phyloP scores from a whole-genome alignment of 2,113 vertebrate genomes.

The Danionella cerebrum region DNA sequence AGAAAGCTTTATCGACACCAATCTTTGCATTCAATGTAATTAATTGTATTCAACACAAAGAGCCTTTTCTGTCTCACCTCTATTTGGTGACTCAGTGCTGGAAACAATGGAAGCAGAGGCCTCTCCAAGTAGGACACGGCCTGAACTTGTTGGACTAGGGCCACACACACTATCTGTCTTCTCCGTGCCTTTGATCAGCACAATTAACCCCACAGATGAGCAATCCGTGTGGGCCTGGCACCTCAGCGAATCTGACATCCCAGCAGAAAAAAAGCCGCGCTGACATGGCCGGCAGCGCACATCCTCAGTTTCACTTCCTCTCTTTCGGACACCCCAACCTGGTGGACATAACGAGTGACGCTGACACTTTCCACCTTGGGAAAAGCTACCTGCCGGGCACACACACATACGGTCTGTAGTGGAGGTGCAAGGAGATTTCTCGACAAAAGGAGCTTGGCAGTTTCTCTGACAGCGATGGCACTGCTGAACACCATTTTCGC shows the following conservation, averaged over 20 bases:
- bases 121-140: slow-evolving; percentile 24
- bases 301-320: slow-evolving; percentile 77
- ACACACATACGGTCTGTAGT: slow-evolving; percentile 79
- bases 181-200: slow-evolving; percentile 71
- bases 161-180: slow-evolving; percentile 80
- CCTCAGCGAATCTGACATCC: slow-evolving; percentile 71
- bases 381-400: slow-evolving; percentile 75
- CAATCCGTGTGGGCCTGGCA: slow-evolving; percentile 83
- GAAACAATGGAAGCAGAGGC: slow-evolving; percentile 37
- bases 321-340: slow-evolving; percentile 81
- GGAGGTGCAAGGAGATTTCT: slow-evolving; percentile 76
- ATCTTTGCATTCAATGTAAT: too few relatives aligned
- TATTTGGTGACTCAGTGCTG: slow-evolving; percentile 41
- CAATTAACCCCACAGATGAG: slow-evolving; percentile 67
- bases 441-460: slow-evolving; percentile 70
- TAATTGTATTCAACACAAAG: too few relatives aligned
- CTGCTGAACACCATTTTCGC: slow-evolving; percentile 83
- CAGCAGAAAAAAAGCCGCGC: slow-evolving; percentile 82
- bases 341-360: slow-evolving; percentile 73
- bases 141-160: slow-evolving; percentile 33
- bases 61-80: slow-evolving; percentile 58
- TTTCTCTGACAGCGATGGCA: slow-evolving; percentile 78
- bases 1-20: too few relatives aligned
- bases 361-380: slow-evolving; percentile 63
- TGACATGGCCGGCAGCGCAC: slow-evolving; percentile 80